Percentiles rank a stretch among this genome's conserved stretches.
These are phyloP conservation scores for Megaceryle torquata DNA, from an alignment of 2,113 vertebrate species.

Conservation along the genomic window DNA sequence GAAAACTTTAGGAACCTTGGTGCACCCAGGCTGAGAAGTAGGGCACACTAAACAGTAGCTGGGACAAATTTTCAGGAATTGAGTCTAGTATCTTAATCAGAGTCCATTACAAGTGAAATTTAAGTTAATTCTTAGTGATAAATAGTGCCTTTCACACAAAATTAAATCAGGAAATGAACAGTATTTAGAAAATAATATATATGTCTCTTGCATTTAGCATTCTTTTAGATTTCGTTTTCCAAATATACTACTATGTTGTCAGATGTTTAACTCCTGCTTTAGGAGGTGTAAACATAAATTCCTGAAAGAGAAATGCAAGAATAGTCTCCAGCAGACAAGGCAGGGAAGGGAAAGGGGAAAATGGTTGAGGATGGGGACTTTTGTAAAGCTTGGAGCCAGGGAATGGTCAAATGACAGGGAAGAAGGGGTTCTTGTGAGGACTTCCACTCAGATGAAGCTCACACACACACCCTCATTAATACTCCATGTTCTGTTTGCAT, in stretches of 20 bases:
- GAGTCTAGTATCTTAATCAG: background rate
- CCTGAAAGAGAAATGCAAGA: background rate
- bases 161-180: background rate
- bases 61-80: background rate
- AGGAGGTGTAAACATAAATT: background rate
- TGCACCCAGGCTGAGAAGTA: background rate
- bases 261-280: background rate
- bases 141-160: background rate
- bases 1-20: background rate
- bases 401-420: background rate
- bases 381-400: background rate
- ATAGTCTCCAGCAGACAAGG: background rate
- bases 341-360: background rate
- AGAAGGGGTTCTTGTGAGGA: background rate
- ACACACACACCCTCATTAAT: background rate
- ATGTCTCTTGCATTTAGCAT: background rate
- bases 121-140: background rate
- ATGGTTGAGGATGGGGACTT: background rate
- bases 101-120: background rate
- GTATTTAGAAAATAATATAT: background rate
- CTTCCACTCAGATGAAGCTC: background rate
- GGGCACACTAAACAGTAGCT: background rate
- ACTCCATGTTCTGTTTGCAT: background rate
- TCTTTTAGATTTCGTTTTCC: background rate
- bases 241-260: background rate